Base-by-base conservation (phyloP, 2,797 vertebrate genomes). In the Martes flavigula region DNA sequence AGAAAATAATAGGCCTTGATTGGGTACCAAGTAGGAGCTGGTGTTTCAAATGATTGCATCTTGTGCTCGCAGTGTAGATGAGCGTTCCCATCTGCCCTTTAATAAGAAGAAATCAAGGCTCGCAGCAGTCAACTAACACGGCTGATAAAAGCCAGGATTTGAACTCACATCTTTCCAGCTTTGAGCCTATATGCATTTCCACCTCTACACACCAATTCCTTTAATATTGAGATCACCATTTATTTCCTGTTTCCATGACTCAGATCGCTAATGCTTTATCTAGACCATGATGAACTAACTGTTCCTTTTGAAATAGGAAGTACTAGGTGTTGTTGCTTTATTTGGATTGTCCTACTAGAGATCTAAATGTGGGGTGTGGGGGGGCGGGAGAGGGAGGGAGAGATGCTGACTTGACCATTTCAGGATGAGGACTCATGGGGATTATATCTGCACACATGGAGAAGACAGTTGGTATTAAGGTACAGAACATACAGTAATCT, bases 171-270 rank as follows among this genome's bases (percentile, higher is more conserved):
- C 15, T 94, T 91, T 68, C 75, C 60, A 60, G n/a, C 43, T 91
- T n/a, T 40, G 40, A 96, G n/a, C 79, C 25, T 87, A 32, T 94
- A 85, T 92, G 51, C 25, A 78, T 58, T 96, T 13, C 64, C 25
- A 70, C 20, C 10, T 78, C 23, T 25, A 48, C 18, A 91, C 62
- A 58, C 38, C 64, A 84, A 70, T 86, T 82, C 23, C 77, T 95
- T 78, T 82, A 88, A 83, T 83, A 79, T 58, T 62, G 18, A 92
- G 73, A 87, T 86, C 32, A 68, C 82, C 20, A 89, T 51, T 87
- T 92, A 91, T 92, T 92, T 83, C 64, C 13, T 75, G 6, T 84
- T 96, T 96, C 54, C 68, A 75, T 87, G 54, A 91, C 78, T 94
- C 58, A 60, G 48, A 58, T 92, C 17, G 79, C 7, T 95, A 84